These are phyloP conservation scores for Andrena praecox DNA, from an alignment of 2,888 invertebrate genomes.

Conservation along the genomic window DNA sequence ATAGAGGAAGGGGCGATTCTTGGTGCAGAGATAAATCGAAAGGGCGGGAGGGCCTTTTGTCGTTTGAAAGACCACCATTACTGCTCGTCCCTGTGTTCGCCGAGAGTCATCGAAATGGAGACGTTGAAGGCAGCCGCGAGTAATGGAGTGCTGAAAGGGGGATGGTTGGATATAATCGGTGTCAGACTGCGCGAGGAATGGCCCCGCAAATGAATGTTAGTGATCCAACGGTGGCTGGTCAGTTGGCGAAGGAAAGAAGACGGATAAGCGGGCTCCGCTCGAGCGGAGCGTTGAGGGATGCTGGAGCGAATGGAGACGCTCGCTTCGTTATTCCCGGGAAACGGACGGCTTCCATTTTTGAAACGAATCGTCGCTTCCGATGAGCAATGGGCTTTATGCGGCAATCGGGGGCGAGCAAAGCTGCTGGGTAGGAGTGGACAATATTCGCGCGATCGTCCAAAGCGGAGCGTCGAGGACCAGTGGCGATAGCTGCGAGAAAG, in stretches of 20 bases:
- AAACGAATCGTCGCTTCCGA: slow-evolving; percentile 1
- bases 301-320: neutral
- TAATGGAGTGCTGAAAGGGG: neutral
- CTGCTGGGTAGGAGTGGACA: too few relatives aligned
- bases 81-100: neutral
- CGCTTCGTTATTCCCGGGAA: slow-evolving; percentile 5
- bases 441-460: too few relatives aligned
- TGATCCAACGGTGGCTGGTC: neutral
- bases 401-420: neutral
- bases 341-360: neutral
- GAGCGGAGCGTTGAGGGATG: neutral
- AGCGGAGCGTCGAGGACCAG: neutral
- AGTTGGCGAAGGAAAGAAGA: neutral
- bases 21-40: too few relatives aligned
- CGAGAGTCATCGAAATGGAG: too few relatives aligned
- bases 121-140: neutral
- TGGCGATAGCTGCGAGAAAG: too few relatives aligned
- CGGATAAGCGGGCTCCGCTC: neutral
- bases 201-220: slow-evolving; percentile 13
- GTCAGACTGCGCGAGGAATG: neutral
- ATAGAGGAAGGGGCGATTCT: too few relatives aligned
- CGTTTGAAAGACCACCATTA: neutral
- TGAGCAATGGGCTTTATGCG: neutral
- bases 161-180: neutral
- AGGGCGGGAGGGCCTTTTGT: too few relatives aligned